Base-by-base conservation (phyloP, 1,140 invertebrate genomes). In the Akabosia matsudoensis region DNA sequence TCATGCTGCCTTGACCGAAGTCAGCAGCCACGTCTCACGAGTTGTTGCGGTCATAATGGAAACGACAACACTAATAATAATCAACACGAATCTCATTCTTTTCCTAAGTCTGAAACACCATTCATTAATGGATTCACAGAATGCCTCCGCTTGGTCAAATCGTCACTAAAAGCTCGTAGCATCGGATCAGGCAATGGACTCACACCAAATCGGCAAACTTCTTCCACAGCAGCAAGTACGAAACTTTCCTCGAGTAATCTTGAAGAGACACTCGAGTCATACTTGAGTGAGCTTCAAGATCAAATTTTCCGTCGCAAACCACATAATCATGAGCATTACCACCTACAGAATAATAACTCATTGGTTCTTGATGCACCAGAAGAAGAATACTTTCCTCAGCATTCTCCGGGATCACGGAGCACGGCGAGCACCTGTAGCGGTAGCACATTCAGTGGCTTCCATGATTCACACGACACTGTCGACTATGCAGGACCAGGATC, bases 111-210 rank as follows among this genome's bases (percentile, higher is more conserved):
- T 30, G 30, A 67, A n/a, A 70, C 76, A 2, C 51, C 51, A 14
- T 78, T 74, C 33, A 52, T 78, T 26, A 76, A 73, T 52, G 79
- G 76, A 45, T 80, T 80, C 54, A 73, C 70, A 7, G 76, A 80
- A 33, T 80, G 79, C 45, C 73, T 80, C 26, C 74, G 76, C 33
- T 51, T 80, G 28, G 76, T 80, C n/a, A 51, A 22, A 13, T 73
- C 74, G 14, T 75, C 75, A 1, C 31, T 79, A 24, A 72, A 73
- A 37, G 45, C 67, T 1, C 31, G 72, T 31, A n/a, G 30, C n/a
- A 2, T 31, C 13, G 7, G 31, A 30, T 30, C 28, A 4, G 24
- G n/a, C 54, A 61, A 7, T 7, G 18, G 7, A 18, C 37, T 45
- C 37, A 7, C 18, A 7, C 7, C 18, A 18, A 45, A 45, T 45